phyloP scores from a whole-genome alignment of 2,113 vertebrate genomes.

The Eclectus roratus region DNA sequence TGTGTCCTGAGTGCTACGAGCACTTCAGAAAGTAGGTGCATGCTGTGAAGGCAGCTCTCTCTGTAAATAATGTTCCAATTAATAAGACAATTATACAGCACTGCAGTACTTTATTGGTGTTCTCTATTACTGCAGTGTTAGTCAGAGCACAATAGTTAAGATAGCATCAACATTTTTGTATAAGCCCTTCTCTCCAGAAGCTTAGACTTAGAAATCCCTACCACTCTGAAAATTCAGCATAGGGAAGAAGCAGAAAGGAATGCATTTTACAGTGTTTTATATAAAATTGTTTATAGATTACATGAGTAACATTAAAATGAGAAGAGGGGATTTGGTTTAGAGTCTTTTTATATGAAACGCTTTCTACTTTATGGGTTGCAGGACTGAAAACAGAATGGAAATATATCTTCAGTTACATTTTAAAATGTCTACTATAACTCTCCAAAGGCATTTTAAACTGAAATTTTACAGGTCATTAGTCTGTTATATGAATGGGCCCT shows the following conservation, averaged over 20 bases:
- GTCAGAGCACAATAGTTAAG: slow-evolving; percentile 13
- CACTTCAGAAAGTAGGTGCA: slow-evolving; percentile 62
- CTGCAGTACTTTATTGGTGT: slow-evolving; percentile 33
- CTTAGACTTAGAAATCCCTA: not conserved
- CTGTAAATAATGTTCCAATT: slow-evolving; percentile 65
- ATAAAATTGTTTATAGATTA: not conserved
- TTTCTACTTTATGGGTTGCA: slow-evolving; percentile 6
- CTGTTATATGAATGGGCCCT: not conserved
- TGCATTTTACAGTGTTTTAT: not conserved
- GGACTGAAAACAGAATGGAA: slow-evolving; percentile 18
- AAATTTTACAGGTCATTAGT: slow-evolving; percentile 23
- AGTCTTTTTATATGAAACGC: not conserved
- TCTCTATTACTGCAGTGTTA: slow-evolving; percentile 16
- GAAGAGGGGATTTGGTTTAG: not conserved
- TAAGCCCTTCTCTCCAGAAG: not conserved
- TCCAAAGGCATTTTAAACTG: slow-evolving; percentile 16
- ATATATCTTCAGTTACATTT: not conserved
- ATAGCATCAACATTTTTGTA: not conserved
- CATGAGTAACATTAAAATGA: slow-evolving; percentile 2
- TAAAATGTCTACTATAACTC: not conserved
- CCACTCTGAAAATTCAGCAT: not conserved
- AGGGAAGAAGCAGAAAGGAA: not conserved
- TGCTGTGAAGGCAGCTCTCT: slow-evolving; percentile 56
- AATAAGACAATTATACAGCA: slow-evolving; percentile 63
- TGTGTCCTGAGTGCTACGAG: slow-evolving; percentile 44